Evolutionary conservation across 2,797 vertebrate genomes (phyloP).

Genomic region (Simalia tracyae): DNA sequence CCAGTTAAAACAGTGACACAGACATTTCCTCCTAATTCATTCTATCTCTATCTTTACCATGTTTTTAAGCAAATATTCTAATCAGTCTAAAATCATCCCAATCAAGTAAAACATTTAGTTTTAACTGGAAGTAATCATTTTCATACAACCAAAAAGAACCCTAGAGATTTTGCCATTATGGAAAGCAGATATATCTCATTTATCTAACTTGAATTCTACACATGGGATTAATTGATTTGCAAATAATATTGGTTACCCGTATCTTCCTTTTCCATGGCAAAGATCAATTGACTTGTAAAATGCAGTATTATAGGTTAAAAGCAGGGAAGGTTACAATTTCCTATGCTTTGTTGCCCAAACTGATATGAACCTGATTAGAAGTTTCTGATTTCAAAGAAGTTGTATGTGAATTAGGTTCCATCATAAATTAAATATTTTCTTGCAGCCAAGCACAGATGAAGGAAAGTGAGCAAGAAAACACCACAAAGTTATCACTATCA

Average conservation of each 20-base stretch:
- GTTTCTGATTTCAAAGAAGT: conserved; percentile 53
- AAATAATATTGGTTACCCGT: conserved; percentile 16
- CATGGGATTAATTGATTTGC: conserved; percentile 14
- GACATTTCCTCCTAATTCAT: conserved; percentile 29
- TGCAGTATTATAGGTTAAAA: conserved; percentile 28
- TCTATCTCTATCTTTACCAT: background rate
- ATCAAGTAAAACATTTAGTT: background rate
- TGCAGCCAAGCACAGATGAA: conserved; percentile 35
- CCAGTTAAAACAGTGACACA: conserved; percentile 30
- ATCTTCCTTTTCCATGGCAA: conserved; percentile 10
- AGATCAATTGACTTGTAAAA: conserved; percentile 25
- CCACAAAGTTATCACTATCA: conserved; percentile 37
- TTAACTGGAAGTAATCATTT: conserved; percentile 17
- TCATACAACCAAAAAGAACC: background rate
- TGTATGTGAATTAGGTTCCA: conserved; percentile 48
- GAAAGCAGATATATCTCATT: background rate
- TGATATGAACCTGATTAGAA: conserved; percentile 19
- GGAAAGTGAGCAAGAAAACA: conserved; percentile 41
- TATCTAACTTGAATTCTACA: background rate
- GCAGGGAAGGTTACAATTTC: conserved; percentile 51
- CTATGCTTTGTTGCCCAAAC: conserved; percentile 50
- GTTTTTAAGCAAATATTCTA: background rate
- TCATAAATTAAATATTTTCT: conserved; percentile 42
- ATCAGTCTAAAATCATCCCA: conserved; percentile 8
- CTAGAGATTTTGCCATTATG: background rate